A percentile compares a stretch with the other conserved stretches of the same genome.
These are phyloP conservation scores for Parapristionchus giblindavisi DNA, from an alignment of 2,888 invertebrate genomes.

Conservation along the genomic window DNA sequence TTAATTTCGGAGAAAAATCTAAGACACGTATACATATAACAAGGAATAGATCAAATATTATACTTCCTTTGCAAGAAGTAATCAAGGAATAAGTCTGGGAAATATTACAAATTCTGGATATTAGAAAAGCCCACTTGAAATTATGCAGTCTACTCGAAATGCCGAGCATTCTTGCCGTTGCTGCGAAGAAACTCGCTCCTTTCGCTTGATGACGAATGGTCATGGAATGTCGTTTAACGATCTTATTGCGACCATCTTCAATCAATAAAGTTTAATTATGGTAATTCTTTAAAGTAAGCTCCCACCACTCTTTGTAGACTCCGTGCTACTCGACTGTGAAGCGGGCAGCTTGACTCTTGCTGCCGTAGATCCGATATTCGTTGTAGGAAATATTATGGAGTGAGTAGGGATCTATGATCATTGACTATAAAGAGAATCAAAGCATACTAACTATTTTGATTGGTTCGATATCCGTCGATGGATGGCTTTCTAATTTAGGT, in stretches of 20 bases:
- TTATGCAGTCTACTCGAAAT: not conserved
- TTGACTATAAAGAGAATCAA: not conserved
- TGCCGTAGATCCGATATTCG: too few relatives aligned
- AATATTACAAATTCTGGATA: too few relatives aligned
- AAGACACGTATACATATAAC: too few relatives aligned
- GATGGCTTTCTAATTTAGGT: too few relatives aligned
- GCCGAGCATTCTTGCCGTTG: not conserved
- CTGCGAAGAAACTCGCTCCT: not conserved
- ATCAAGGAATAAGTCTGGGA: too few relatives aligned
- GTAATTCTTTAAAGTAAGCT: too few relatives aligned
- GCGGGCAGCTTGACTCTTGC: not conserved
- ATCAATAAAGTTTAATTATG: too few relatives aligned
- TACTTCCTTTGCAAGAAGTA: too few relatives aligned
- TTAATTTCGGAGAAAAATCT: not conserved
- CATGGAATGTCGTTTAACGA: slow-evolving; percentile 24
- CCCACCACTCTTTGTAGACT: not conserved
- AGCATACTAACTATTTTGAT: not conserved
- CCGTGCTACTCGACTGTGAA: not conserved
- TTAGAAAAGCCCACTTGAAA: not conserved
- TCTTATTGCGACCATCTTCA: not conserved
- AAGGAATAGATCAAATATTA: too few relatives aligned
- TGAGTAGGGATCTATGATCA: not conserved
- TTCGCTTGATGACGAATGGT: slow-evolving; percentile 7
- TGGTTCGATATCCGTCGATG: not conserved
- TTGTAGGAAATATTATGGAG: slow-evolving; percentile 7